Evolutionary conservation across 2,888 invertebrate species (phyloP).

Genomic region (Ormia ochracea): DNA sequence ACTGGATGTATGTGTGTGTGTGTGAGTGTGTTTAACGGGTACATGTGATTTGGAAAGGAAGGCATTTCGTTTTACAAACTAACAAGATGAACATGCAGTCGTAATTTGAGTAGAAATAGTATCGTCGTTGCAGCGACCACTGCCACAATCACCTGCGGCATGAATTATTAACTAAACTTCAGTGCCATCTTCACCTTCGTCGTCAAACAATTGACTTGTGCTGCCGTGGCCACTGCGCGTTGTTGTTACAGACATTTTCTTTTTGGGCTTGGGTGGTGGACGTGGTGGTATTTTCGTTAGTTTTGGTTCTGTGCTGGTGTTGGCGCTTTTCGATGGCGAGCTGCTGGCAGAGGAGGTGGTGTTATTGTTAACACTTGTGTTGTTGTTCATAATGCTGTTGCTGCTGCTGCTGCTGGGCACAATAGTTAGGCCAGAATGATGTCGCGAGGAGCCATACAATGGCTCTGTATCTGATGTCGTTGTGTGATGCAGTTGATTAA

Average conservation of each 20-base stretch:
- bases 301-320: slow-evolving; percentile 68
- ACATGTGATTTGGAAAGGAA: slow-evolving; percentile 47
- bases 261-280: slow-evolving; percentile 89
- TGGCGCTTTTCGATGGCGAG: slow-evolving; percentile 60
- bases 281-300: slow-evolving; percentile 86
- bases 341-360: slow-evolving; percentile 84
- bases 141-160: slow-evolving; percentile 8
- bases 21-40: neutral
- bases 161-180: slow-evolving; percentile 82
- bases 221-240: slow-evolving; percentile 77
- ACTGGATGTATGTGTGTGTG: slow-evolving; percentile 6
- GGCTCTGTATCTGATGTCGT: slow-evolving; percentile 74
- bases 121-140: slow-evolving; percentile 46
- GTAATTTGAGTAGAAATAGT: slow-evolving; percentile 22
- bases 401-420: slow-evolving; percentile 68
- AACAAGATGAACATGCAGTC: slow-evolving; percentile 56
- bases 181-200: slow-evolving; percentile 92
- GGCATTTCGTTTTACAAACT: slow-evolving; percentile 52
- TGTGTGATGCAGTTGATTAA: slow-evolving; percentile 67
- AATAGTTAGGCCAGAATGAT: slow-evolving; percentile 71
- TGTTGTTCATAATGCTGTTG: slow-evolving; percentile 17
- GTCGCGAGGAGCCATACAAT: slow-evolving; percentile 71
- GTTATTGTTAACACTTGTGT: slow-evolving; percentile 60
- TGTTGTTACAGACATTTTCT: slow-evolving; percentile 85
- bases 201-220: slow-evolving; percentile 88